Percentiles rank a stretch among this genome's conserved stretches.
phyloP scores from a whole-genome alignment of 2,113 vertebrate genomes.

The Mirza zaza region DNA sequence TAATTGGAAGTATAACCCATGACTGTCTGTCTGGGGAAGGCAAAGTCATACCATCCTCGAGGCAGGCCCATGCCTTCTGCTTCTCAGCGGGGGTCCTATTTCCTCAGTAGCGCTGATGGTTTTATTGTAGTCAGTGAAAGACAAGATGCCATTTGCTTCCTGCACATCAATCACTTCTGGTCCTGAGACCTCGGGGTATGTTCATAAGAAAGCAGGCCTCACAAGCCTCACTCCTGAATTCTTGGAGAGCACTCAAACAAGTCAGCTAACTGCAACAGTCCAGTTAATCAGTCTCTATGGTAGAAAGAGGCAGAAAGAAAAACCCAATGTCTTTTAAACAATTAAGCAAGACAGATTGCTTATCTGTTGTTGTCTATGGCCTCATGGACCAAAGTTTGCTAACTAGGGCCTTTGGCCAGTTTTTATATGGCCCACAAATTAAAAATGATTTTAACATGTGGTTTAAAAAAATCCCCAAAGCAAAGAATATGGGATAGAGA shows the following conservation, averaged over 20 bases:
- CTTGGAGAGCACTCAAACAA: slow-evolving; percentile 37
- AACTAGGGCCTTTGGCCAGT: not conserved
- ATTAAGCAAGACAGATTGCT: not conserved
- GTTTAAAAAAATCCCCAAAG: not conserved
- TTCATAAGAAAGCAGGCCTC: slow-evolving; percentile 60
- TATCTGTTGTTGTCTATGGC: not conserved
- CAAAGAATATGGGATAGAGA: not conserved
- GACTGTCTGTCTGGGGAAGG: slow-evolving; percentile 13
- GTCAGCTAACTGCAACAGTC: not conserved
- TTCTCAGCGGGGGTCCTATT: slow-evolving; percentile 58
- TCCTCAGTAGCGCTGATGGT: slow-evolving; percentile 33
- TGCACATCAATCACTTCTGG: slow-evolving; percentile 74
- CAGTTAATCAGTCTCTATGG: slow-evolving; percentile 34
- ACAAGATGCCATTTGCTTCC: slow-evolving; percentile 79
- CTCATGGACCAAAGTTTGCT: not conserved
- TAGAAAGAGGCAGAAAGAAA: not conserved
- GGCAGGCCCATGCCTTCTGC: slow-evolving; percentile 31
- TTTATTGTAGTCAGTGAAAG: slow-evolving; percentile 72
- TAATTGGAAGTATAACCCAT: slow-evolving; percentile 23
- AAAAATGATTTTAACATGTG: not conserved
- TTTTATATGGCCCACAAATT: not conserved
- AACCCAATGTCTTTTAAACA: slow-evolving; percentile 3
- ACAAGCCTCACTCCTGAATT: slow-evolving; percentile 51
- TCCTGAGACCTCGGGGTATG: slow-evolving; percentile 62
- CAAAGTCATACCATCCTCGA: not conserved